Evolutionary conservation across 2,113 vertebrate genomes (phyloP), one percentile per base, ranked within the genome.

Genomic region (Chauna torquata): DNA sequence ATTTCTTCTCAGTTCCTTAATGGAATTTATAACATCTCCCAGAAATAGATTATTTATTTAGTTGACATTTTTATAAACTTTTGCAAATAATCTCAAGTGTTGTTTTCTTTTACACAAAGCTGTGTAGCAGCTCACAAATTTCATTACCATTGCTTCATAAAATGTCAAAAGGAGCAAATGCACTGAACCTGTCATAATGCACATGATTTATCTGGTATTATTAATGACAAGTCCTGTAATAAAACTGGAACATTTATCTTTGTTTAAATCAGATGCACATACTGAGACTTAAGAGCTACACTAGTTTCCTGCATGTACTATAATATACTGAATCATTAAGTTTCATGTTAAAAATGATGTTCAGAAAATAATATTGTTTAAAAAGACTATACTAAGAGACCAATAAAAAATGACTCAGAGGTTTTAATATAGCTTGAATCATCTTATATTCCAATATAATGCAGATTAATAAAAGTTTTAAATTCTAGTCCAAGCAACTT

Each of bases 191-290:
- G 24, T 83, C 83, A 81, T 30, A 92, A 91, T 50, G 44, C 75
- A 89, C 64, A 42, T 90, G 77, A 91, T 81, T 93, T 66, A 93
- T 30, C 12, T 66, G 50, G 34, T 34, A 34, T 94, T 96, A 93
- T 77, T 94, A 92, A 97, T 92, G 68, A 75, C 57, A 84, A 79
- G 62, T 57, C 86, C 59, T 94, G 40, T 54, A 84, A 61, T 81
- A 88, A 91, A 95, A 95, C 92, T 50, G 86, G 44, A 52, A 32
- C 54, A 83, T 97, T 93, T 95, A 74, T 93, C 86, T 91, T 64
- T 82, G 82, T 80, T 94, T 85, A 92, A 68, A 94, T 76, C 83
- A 88, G 65, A 71, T 64, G 28, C 45, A 58, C 32, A 50, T 52
- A 27, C 19, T 12, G 12, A 57, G n/a, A n/a, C 36, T 75, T 38